These are phyloP conservation scores for Chloroceryle aenea DNA, from an alignment of 2,113 vertebrate genomes.

Conservation along the genomic window DNA sequence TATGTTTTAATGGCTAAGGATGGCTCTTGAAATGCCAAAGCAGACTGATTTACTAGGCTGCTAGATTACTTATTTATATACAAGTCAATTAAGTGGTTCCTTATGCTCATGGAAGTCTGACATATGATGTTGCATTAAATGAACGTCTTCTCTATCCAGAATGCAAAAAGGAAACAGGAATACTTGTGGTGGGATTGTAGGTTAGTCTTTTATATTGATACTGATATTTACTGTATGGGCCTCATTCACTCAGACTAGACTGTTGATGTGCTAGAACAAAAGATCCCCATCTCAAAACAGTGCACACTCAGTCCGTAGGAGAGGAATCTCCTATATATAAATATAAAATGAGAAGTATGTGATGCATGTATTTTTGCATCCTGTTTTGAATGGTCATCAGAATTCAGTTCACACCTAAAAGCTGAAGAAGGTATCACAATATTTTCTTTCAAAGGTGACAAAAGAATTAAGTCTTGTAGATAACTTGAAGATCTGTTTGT, in stretches of 20 bases:
- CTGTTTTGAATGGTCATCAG: neutral
- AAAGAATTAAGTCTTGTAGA: neutral
- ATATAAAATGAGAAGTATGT: neutral
- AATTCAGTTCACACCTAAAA: neutral
- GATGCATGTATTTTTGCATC: neutral
- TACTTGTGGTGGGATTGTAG: neutral
- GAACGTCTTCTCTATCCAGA: neutral
- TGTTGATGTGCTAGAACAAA: neutral
- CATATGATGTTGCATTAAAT: neutral
- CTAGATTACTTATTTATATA: neutral
- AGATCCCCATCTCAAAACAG: neutral
- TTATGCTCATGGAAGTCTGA: neutral
- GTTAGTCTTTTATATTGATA: neutral
- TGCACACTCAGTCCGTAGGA: neutral
- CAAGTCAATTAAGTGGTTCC: neutral
- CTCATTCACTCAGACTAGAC: neutral
- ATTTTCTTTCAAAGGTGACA: neutral
- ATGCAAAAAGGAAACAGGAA: neutral
- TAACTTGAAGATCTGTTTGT: neutral
- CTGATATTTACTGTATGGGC: neutral
- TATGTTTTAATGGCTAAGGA: neutral
- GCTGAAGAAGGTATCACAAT: neutral
- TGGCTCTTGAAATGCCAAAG: neutral
- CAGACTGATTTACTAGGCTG: neutral
- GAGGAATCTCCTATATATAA: neutral